Percentiles rank a stretch among this genome's conserved stretches.
Conservation (phyloP, 2,888 invertebrate genomes). For the Tetragnatha montana region DNA sequence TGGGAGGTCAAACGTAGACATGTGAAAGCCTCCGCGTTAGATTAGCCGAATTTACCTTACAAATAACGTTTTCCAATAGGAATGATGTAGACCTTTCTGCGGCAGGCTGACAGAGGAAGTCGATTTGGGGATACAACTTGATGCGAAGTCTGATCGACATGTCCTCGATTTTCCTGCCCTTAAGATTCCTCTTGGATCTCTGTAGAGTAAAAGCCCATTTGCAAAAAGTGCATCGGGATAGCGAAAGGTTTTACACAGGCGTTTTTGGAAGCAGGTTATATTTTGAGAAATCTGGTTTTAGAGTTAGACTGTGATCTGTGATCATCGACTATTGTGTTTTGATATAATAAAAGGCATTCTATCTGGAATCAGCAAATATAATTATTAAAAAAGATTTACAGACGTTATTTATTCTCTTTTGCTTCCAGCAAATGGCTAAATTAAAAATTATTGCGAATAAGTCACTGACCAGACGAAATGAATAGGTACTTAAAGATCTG, state of each 20-base stretch:
- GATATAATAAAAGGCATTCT: no score
- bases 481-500: no score
- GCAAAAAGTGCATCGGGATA: neutral
- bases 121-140: slow-evolving; percentile 2
- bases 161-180: slow-evolving; percentile 8
- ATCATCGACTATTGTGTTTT: no score
- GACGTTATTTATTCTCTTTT: no score
- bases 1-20: neutral
- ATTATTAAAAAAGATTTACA: no score
- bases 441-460: no score
- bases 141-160: slow-evolving; percentile 10
- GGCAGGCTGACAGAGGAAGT: neutral
- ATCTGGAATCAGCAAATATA: no score
- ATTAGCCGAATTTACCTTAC: slow-evolving; percentile 31
- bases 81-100: slow-evolving; percentile 7
- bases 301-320: no score
- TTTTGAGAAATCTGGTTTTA: no score
- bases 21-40: neutral
- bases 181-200: neutral
- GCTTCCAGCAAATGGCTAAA: no score
- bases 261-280: neutral
- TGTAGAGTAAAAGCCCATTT: neutral
- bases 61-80: slow-evolving; percentile 40
- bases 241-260: no score
- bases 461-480: no score